Evolutionary conservation across 2,888 invertebrate genomes (phyloP).

Genomic region (Clunio marinus): DNA sequence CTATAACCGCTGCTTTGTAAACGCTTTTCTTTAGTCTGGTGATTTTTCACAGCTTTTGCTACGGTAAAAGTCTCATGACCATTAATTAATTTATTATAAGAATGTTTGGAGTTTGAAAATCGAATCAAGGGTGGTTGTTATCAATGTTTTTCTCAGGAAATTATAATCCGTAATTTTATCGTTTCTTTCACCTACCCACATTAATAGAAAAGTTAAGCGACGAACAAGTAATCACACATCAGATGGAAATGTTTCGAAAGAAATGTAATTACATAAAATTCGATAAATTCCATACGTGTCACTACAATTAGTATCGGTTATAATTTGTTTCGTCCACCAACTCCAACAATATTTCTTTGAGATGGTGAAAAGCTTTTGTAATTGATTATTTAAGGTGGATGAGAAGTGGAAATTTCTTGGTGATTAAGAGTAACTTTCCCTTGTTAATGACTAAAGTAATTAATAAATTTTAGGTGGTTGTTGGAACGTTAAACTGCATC

Average conservation of each 20-base stretch:
- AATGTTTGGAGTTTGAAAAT: too few species aligned
- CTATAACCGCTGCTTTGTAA: too few species aligned
- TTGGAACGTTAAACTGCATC: too few species aligned
- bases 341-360: too few species aligned
- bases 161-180: constrained; percentile 12
- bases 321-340: constrained; percentile 8
- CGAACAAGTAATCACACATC: too few species aligned
- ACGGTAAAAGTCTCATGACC: constrained; percentile 7
- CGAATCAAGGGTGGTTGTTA: too few species aligned
- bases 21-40: constrained; percentile 1
- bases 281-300: constrained; percentile 31
- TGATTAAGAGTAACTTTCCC: constrained; percentile 5
- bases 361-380: not conserved
- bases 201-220: not conserved
- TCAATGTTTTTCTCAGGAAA: not conserved
- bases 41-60: not conserved
- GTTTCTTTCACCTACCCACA: not conserved
- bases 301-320: constrained; percentile 23
- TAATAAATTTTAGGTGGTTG: not conserved
- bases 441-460: not conserved
- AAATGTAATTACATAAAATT: constrained; percentile 10
- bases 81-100: constrained; percentile 19
- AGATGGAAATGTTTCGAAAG: not conserved
- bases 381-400: constrained; percentile 10
- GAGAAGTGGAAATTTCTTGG: not conserved